A percentile compares a stretch with the other conserved stretches of the same genome.
These are phyloP conservation scores for Heliconius charithonia DNA, from an alignment of 2,888 invertebrate genomes.

Conservation along the genomic window DNA sequence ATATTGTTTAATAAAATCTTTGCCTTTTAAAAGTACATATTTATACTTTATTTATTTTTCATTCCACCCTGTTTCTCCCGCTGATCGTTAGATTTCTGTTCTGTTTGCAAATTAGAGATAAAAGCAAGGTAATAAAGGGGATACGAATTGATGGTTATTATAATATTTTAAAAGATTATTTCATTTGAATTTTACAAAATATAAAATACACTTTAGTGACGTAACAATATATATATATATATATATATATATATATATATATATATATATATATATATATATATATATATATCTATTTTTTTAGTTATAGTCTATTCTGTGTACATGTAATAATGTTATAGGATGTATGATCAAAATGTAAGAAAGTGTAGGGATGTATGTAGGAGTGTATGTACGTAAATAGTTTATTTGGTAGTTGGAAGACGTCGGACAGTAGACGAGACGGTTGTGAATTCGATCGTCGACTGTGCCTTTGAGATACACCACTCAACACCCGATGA, in stretches of 20 bases:
- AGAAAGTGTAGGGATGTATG: no score
- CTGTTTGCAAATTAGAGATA: slow-evolving; percentile 30
- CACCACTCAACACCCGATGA: no score
- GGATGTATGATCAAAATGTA: no score
- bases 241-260: no score
- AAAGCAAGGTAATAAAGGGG: slow-evolving; percentile 25
- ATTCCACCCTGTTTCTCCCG: slow-evolving; percentile 11
- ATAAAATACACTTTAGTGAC: background rate
- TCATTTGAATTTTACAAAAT: background rate
- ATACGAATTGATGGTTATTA: background rate
- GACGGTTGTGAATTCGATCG: background rate
- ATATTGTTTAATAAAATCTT: slow-evolving; percentile 2
- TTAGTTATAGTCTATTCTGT: no score
- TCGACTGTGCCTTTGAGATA: no score
- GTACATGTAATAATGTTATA: no score
- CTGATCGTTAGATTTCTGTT: slow-evolving; percentile 18
- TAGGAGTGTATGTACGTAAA: no score
- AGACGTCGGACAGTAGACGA: background rate
- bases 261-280: no score
- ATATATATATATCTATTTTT: no score
- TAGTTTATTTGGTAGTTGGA: no score
- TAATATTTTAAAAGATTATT: slow-evolving; percentile 20
- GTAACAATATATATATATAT: no score
- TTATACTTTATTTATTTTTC: slow-evolving; percentile 24
- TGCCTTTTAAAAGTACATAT: background rate